Evolutionary conservation across 1,140 invertebrate genomes (phyloP), one percentile per base, ranked within the genome.

Genomic region (Leptinotarsa undecemlineata): DNA sequence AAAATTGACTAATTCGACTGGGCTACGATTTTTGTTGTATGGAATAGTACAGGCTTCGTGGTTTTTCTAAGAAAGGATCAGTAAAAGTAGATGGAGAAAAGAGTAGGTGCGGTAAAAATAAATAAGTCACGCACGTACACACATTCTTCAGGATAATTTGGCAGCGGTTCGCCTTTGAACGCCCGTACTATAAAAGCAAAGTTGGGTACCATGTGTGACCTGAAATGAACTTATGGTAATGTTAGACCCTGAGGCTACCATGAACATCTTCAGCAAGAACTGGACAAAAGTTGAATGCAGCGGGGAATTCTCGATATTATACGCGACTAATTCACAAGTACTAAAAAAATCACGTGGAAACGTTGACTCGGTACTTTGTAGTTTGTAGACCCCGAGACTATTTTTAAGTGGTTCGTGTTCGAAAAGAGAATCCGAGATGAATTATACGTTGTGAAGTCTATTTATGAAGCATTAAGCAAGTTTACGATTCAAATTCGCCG

Each of bases 151-250:
- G n/a, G 15, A 57, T 57, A 57, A 57, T 57, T 57, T 57, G 51
- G 51, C 51, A 57, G 51, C n/a, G 51, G 51, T 19, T 57, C 5
- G 33, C n/a, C 51, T 57, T 57, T 57, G 51, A 57, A 57, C 51
- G 51, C 51, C 5, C 23, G 69, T 33, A 74, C 23, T 42, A 74
- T 62, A 57, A 67, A 63, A 62, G 69, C 48, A 14, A 47, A 70
- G 66, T 60, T 33, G 42, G 51, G 26, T 68, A 20, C 64, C 48
- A 48, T 70, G 68, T 64, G 64, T 68, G 76, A 77, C 76, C 76
- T 71, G 69, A 17, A 77, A 51, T 77, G 72, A 77, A 68, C 76
- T 73, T 77, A 74, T 74, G 76, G 72, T 77, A 77, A 77, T 74
- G 72, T 61, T 51, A 68, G 60, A 51, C 76, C 76, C 72, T 74